These are phyloP conservation scores for Catonia carolina DNA, from an alignment of 2,888 invertebrate species.

Conservation along the genomic window DNA sequence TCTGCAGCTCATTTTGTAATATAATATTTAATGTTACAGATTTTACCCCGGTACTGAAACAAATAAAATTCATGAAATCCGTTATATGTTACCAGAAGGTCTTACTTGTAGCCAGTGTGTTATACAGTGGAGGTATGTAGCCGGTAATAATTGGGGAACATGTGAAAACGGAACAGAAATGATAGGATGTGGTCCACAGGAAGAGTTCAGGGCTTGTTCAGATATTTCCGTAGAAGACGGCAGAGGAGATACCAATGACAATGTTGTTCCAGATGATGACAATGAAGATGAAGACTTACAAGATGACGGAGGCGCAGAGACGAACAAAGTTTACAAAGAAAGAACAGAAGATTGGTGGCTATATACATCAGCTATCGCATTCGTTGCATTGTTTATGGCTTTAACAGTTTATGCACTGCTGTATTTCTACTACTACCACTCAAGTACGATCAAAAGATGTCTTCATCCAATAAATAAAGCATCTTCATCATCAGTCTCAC, in stretches of 20 bases:
- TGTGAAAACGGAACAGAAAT: constrained; percentile 67
- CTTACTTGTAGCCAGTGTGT: constrained; percentile 74
- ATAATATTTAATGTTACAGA: constrained; percentile 19
- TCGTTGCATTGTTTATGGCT: constrained; percentile 59
- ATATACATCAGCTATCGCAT: constrained; percentile 49
- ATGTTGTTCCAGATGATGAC: constrained; percentile 18
- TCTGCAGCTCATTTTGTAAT: too few species aligned
- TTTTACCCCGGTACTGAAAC: constrained; percentile 67
- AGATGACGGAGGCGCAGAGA: constrained; percentile 43
- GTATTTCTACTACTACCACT: constrained; percentile 70
- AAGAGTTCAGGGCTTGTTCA: constrained; percentile 79
- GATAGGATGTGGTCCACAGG: constrained; percentile 83
- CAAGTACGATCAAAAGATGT: constrained; percentile 42
- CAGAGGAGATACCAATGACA: constrained; percentile 40
- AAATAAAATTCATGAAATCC: constrained; percentile 71
- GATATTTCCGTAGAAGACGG: constrained; percentile 65
- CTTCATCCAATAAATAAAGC: not conserved
- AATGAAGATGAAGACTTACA: constrained; percentile 28
- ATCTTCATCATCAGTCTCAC: not conserved
- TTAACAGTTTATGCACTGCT: constrained; percentile 58
- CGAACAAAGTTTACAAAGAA: constrained; percentile 43
- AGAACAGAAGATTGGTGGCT: constrained; percentile 26
- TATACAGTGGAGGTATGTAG: constrained; percentile 82
- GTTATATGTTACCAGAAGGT: constrained; percentile 56
- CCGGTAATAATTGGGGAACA: constrained; percentile 72